Base-by-base conservation (phyloP, 2,113 vertebrate species). In the Zeus faber region DNA sequence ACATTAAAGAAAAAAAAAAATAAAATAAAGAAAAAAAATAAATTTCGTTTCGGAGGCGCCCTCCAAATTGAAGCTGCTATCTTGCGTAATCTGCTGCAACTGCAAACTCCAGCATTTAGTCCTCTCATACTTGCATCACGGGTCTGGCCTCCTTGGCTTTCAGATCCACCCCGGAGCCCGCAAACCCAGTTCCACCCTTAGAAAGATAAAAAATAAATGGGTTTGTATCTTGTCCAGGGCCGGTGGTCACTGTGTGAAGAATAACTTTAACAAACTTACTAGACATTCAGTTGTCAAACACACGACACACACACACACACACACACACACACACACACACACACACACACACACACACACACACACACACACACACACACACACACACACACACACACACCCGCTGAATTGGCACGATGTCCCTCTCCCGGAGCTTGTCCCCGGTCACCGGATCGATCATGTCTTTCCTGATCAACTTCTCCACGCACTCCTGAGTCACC, bases 401-500 rank as follows among this genome's bases (percentile, higher is more conserved):
- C 85, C 94, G 84, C 81, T 95, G 92, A 54, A 96, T 63, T 1
- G 83, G 80, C 3, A 96, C 90, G 70, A 96, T 94, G 81, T 96
- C 94, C 2, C 70, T 90, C 29, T 93, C 91, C 0, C 67, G 81
- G 27, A 96, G 86, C 9, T 87, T 91, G 47, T 88, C 89, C 24
- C 91, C 93, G 0, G 67, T 89, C 46, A 94, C 46, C 0, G 94
- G 94, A 59, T 96, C 93, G 0, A 80, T 63, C 94, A 96, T 95
- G 76, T 96, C 94, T 70, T 90, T 93, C 65, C 81, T 89, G 72
- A 96, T 94, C 62, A 96, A 67, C 67, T 81, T 93, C 80, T 95
- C 93, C 52, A 96, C 93, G 33, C 92, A 96, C 79, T 95, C 94
- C 58, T 92, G 67, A 1, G 94, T 96, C 57, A 96, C 94, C 61